Evolutionary conservation across 2,888 invertebrate genomes (phyloP).

Genomic region (Vannuccia rotundouncinata): DNA sequence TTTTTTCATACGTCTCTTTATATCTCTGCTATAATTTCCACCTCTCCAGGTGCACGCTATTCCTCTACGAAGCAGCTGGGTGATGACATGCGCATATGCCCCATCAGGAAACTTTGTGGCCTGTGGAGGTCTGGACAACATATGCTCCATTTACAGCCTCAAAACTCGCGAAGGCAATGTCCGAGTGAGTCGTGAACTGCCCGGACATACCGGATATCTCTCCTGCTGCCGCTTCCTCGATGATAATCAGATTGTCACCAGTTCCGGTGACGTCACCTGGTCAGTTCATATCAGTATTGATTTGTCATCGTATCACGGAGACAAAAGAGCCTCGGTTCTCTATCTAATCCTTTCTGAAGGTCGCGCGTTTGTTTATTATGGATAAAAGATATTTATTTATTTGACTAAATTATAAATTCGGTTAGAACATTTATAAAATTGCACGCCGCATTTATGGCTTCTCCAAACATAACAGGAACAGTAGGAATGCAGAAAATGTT

Average conservation of each 20-base stretch:
- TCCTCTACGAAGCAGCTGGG: slow-evolving; percentile 98
- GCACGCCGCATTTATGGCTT: no score
- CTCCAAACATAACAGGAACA: no score
- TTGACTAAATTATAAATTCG: no score
- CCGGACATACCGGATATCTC: slow-evolving; percentile 97
- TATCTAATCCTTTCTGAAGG: neutral
- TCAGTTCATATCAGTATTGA: slow-evolving; percentile 53
- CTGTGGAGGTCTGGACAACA: slow-evolving; percentile 98
- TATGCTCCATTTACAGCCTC: slow-evolving; percentile 79
- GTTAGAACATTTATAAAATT: no score
- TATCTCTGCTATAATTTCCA: no score
- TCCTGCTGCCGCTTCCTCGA: slow-evolving; percentile 99
- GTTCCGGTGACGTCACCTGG: slow-evolving; percentile 99
- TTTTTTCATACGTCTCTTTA: slow-evolving; percentile 48
- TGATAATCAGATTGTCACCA: slow-evolving; percentile 98
- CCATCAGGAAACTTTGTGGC: slow-evolving; percentile 98
- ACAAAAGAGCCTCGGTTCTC: no score
- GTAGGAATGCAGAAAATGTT: no score
- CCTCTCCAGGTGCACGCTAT: slow-evolving; percentile 96
- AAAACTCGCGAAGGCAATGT: slow-evolving; percentile 77
- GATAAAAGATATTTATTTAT: no score
- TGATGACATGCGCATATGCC: slow-evolving; percentile 99
- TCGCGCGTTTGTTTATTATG: neutral
- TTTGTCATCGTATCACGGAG: neutral
- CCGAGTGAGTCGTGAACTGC: slow-evolving; percentile 93